phyloP scores from a whole-genome alignment of 2,797 vertebrate genomes.

The Artibeus lituratus region DNA sequence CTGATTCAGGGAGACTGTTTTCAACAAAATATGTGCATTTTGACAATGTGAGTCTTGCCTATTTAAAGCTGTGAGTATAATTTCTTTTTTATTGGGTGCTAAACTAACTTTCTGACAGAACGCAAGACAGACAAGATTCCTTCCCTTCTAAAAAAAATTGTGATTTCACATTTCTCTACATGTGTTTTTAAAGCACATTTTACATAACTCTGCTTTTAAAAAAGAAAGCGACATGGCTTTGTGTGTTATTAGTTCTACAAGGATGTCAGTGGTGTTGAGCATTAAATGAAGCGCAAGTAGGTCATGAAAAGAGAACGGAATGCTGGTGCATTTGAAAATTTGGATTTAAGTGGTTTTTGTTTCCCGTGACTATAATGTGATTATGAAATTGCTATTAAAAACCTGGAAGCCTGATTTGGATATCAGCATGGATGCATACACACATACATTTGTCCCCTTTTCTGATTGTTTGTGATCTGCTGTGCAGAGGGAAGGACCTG shows the following conservation, averaged over 20 bases:
- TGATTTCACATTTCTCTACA: constrained; percentile 62
- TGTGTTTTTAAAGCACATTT: constrained; percentile 32
- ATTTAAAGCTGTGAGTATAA: constrained; percentile 62
- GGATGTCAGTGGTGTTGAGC: not conserved
- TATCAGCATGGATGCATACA: not conserved
- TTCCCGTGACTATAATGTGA: not conserved
- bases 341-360: not conserved
- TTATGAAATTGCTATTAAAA: not conserved
- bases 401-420: not conserved
- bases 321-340: constrained; percentile 13
- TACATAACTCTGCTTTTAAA: constrained; percentile 2
- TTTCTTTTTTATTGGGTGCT: constrained; percentile 63
- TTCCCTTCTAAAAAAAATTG: constrained; percentile 41
- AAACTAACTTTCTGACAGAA: constrained; percentile 61
- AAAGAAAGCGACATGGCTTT: not conserved
- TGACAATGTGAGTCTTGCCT: not conserved
- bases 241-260: not conserved
- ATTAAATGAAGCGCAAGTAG: constrained; percentile 49
- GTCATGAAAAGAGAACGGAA: constrained; percentile 31
- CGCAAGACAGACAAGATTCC: constrained; percentile 35
- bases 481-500: not conserved
- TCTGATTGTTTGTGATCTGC: not conserved
- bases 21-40: constrained; percentile 42
- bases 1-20: constrained; percentile 63
- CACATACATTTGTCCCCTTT: not conserved